Conservation (phyloP, 92 coral and sea anemone species). For the Phenganax marumi region DNA sequence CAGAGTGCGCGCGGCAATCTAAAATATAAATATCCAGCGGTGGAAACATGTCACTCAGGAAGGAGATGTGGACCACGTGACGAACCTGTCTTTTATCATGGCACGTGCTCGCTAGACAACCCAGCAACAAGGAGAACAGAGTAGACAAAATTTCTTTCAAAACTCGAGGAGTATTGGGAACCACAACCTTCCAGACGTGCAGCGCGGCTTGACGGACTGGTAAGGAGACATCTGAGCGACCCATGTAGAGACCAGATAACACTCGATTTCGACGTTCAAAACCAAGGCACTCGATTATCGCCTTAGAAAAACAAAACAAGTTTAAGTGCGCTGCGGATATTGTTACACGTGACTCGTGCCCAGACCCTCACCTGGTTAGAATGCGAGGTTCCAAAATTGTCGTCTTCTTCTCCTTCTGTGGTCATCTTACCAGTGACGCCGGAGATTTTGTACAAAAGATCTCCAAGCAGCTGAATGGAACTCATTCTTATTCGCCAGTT, state of each 20-base stretch:
- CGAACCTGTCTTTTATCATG: slow-evolving; percentile 94
- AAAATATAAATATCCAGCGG: background rate
- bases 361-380: slow-evolving; percentile 80
- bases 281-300: slow-evolving; percentile 83
- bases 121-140: slow-evolving; percentile 86
- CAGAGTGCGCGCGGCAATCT: slow-evolving; percentile 94
- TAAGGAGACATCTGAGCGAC: slow-evolving; percentile 95
- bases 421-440: slow-evolving; percentile 99
- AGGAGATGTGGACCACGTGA: background rate
- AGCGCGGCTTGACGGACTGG: slow-evolving; percentile 97
- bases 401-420: slow-evolving; percentile 96
- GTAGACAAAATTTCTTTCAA: slow-evolving; percentile 93
- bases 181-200: slow-evolving; percentile 99
- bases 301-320: slow-evolving; percentile 47
- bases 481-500: slow-evolving; percentile 97
- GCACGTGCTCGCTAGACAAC: slow-evolving; percentile 95
- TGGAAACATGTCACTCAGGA: background rate
- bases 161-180: slow-evolving; percentile 95
- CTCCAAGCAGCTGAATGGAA: slow-evolving; percentile 88
- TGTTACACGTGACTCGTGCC: background rate
- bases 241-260: slow-evolving; percentile 97
- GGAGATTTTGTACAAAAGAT: slow-evolving; percentile 82
- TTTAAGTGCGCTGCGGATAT: background rate
- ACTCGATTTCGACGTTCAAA: slow-evolving; percentile 93
- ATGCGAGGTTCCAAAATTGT: slow-evolving; percentile 86